Evolutionary conservation across 2,113 vertebrate species (phyloP).

Genomic region (Macquaria ambigua): DNA sequence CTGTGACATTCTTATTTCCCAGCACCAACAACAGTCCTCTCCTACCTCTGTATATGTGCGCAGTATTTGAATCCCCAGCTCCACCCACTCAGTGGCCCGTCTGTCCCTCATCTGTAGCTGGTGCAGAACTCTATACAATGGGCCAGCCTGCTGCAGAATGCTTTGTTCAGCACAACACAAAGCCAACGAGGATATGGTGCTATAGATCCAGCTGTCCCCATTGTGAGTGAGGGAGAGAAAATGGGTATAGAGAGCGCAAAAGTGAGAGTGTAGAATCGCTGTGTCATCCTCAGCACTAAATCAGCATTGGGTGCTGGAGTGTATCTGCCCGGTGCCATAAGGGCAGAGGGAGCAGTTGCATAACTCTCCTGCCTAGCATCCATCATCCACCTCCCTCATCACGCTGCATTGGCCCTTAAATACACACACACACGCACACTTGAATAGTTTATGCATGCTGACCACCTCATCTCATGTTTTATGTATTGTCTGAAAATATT

Average conservation of each 20-base stretch:
- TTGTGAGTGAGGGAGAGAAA: constrained; percentile 74
- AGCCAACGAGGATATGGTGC: constrained; percentile 76
- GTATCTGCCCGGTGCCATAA: constrained; percentile 71
- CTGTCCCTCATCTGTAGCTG: constrained; percentile 74
- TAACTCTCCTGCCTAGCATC: constrained; percentile 78
- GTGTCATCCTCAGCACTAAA: constrained; percentile 85
- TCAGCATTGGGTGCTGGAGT: constrained; percentile 77
- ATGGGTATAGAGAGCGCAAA: constrained; percentile 66
- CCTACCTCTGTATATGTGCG: constrained; percentile 17
- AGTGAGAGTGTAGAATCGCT: constrained; percentile 79
- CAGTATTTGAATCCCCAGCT: constrained; percentile 56
- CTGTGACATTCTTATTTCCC: constrained; percentile 20
- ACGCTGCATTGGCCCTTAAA: constrained; percentile 44
- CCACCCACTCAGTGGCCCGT: constrained; percentile 56
- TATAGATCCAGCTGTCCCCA: constrained; percentile 80
- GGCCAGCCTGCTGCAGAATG: constrained; percentile 74
- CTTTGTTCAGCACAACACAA: constrained; percentile 83
- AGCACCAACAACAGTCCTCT: neutral
- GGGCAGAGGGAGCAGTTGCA: constrained; percentile 78
- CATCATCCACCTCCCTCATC: constrained; percentile 64
- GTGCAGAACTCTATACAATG: constrained; percentile 78
- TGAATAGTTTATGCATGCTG: constrained; percentile 30
- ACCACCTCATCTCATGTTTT: constrained; percentile 32
- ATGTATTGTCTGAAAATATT: constrained; percentile 19
- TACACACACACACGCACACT: constrained; percentile 4